Evolutionary conservation across 1,140 invertebrate species (phyloP).

Genomic region (Temnothorax longispinosus): DNA sequence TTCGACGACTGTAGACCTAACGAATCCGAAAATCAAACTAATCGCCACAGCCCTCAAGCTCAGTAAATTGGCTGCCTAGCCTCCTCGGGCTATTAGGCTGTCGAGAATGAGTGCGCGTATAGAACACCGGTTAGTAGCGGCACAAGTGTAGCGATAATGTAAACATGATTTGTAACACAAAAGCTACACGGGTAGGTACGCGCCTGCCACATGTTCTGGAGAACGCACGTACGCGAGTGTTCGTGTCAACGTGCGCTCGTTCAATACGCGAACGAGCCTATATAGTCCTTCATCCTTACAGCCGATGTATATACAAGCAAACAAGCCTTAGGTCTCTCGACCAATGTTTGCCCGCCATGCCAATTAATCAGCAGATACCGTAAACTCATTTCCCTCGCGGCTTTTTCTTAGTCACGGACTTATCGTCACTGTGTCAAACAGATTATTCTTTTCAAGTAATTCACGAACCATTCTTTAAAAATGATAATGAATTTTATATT

Average conservation of each 20-base stretch:
- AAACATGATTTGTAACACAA: slow-evolving; percentile 86
- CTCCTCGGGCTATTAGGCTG: slow-evolving; percentile 83
- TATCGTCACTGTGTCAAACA: slow-evolving; percentile 28
- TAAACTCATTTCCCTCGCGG: slow-evolving; percentile 74
- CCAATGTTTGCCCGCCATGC: slow-evolving; percentile 80
- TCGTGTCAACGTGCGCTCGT: slow-evolving; percentile 70
- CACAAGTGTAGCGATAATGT: slow-evolving; percentile 83
- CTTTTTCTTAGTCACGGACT: slow-evolving; percentile 57
- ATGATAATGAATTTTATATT: neutral
- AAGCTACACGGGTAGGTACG: slow-evolving; percentile 81
- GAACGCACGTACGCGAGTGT: slow-evolving; percentile 54
- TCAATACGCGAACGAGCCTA: slow-evolving; percentile 66
- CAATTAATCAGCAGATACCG: slow-evolving; percentile 82
- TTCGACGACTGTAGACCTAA: slow-evolving; percentile 1
- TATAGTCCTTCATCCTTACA: slow-evolving; percentile 71
- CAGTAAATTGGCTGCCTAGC: slow-evolving; percentile 73
- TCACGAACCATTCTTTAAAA: neutral
- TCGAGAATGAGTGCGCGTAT: slow-evolving; percentile 67
- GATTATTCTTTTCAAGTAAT: slow-evolving; percentile 39
- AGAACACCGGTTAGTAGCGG: slow-evolving; percentile 66
- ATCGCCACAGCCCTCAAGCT: slow-evolving; percentile 60
- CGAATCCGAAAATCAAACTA: slow-evolving; percentile 71
- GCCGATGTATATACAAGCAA: slow-evolving; percentile 77
- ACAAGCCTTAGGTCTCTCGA: slow-evolving; percentile 80
- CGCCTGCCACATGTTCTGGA: slow-evolving; percentile 84